Conservation (phyloP, 2,113 vertebrate species). For the Taurulus bubalis region DNA sequence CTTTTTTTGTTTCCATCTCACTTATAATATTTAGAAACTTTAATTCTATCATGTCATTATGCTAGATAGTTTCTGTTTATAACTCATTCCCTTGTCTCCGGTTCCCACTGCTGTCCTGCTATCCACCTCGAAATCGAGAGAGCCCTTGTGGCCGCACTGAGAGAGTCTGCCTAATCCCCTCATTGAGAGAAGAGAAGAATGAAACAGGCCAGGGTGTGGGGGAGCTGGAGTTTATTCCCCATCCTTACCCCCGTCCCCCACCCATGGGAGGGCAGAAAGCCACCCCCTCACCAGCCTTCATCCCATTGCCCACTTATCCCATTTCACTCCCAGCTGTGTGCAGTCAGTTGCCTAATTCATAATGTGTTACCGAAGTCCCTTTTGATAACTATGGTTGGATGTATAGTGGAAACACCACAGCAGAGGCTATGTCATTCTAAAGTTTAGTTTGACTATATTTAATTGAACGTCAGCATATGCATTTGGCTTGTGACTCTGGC, state of each 20-base stretch:
- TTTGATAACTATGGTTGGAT: conserved; percentile 29
- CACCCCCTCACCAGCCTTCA: conserved; percentile 67
- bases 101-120: conserved; percentile 68
- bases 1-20: conserved; percentile 30
- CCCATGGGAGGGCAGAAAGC: conserved; percentile 81
- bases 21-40: conserved; percentile 51
- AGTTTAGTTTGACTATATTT: conserved; percentile 6
- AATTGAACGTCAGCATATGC: not conserved
- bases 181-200: conserved; percentile 84
- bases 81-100: conserved; percentile 51
- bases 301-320: conserved; percentile 66
- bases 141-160: conserved; percentile 72
- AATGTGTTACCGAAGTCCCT: conserved; percentile 30
- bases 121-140: conserved; percentile 71
- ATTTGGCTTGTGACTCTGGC: conserved; percentile 7
- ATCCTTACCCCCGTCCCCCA: conserved; percentile 70
- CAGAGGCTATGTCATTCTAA: not conserved
- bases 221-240: conserved; percentile 70
- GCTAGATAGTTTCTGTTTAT: conserved; percentile 44
- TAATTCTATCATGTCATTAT: conserved; percentile 43
- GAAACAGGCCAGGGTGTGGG: conserved; percentile 74
- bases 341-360: conserved; percentile 45
- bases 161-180: conserved; percentile 84
- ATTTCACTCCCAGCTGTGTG: conserved; percentile 65
- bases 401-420: conserved; percentile 11